Percentiles rank a stretch among this genome's conserved stretches.
Evolutionary conservation across 1,140 invertebrate species (phyloP).

Genomic region (Psilanteris sp.): DNA sequence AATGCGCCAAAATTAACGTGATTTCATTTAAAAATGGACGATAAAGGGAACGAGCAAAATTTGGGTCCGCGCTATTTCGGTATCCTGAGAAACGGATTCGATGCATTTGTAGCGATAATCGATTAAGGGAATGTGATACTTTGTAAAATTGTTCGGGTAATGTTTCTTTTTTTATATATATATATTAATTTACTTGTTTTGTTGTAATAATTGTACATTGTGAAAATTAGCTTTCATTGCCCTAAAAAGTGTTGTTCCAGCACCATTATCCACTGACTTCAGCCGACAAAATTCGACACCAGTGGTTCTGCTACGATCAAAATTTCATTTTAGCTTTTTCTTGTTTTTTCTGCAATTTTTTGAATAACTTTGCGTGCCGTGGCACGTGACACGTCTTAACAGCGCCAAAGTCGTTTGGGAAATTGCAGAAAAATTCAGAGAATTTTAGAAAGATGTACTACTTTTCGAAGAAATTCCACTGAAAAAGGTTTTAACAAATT

Average conservation of each 20-base stretch:
- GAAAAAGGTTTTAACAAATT: constrained; percentile 59
- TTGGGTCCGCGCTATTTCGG: constrained; percentile 2
- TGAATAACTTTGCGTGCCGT: constrained; percentile 44
- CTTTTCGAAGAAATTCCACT: constrained; percentile 66
- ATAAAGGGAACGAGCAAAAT: constrained; percentile 1
- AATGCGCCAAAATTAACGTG: constrained; percentile 59
- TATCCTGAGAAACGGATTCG: constrained; percentile 31
- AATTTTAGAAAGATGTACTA: constrained; percentile 64
- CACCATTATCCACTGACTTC: constrained; percentile 59
- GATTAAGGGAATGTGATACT: constrained; percentile 54
- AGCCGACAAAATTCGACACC: constrained; percentile 18
- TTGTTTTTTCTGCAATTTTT: constrained; percentile 55
- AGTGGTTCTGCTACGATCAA: too few relatives aligned
- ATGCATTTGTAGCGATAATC: constrained; percentile 47
- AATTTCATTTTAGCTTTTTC: constrained; percentile 18
- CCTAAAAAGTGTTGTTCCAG: constrained; percentile 64
- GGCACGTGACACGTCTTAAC: constrained; percentile 9
- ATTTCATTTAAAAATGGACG: constrained; percentile 56
- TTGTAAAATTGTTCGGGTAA: constrained; percentile 34
- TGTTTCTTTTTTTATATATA: constrained; percentile 29
- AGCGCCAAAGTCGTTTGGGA: constrained; percentile 51
- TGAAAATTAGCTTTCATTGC: constrained; percentile 59
- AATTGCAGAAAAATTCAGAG: constrained; percentile 63
- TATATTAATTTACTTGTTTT: too few relatives aligned
- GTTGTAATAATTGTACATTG: constrained; percentile 34